These are phyloP conservation scores for Physeter macrocephalus DNA, from an alignment of 2,113 vertebrate species.

Conservation along the genomic window DNA sequence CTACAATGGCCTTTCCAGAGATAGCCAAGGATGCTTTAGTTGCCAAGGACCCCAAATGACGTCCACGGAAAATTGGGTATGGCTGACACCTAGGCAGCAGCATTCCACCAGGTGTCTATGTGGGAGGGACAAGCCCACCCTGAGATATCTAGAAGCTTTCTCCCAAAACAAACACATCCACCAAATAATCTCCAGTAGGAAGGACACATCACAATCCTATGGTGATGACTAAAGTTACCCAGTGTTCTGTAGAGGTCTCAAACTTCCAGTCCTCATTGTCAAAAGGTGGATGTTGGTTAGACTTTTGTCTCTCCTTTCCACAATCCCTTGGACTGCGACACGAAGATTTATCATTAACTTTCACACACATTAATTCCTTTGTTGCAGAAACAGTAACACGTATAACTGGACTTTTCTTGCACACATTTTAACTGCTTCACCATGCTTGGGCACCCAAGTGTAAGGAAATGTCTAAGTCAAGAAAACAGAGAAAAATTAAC, in stretches of 20 bases:
- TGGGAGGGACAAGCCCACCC: background rate
- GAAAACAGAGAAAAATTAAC: background rate
- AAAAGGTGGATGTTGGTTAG: background rate
- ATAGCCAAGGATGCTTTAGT: background rate
- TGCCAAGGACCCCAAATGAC: background rate
- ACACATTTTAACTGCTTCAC: background rate
- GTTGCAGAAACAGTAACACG: background rate
- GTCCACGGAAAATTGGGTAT: background rate
- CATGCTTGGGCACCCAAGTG: background rate
- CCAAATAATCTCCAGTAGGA: background rate
- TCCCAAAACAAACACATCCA: background rate
- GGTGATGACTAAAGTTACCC: rapidly evolving
- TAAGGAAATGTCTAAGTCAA: background rate
- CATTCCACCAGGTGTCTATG: background rate
- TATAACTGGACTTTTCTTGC: background rate
- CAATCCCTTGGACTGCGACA: too few species aligned
- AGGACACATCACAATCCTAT: background rate
- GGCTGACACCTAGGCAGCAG: background rate
- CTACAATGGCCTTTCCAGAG: background rate
- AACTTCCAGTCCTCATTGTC: background rate
- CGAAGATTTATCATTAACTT: background rate
- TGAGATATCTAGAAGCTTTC: background rate
- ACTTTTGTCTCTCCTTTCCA: background rate
- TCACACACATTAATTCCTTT: background rate
- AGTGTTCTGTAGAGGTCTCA: too few species aligned